A percentile compares a stretch with the other conserved stretches of the same genome.
phyloP scores from a whole-genome alignment of 2,888 invertebrate species.

The Dolichomitus sp. region DNA sequence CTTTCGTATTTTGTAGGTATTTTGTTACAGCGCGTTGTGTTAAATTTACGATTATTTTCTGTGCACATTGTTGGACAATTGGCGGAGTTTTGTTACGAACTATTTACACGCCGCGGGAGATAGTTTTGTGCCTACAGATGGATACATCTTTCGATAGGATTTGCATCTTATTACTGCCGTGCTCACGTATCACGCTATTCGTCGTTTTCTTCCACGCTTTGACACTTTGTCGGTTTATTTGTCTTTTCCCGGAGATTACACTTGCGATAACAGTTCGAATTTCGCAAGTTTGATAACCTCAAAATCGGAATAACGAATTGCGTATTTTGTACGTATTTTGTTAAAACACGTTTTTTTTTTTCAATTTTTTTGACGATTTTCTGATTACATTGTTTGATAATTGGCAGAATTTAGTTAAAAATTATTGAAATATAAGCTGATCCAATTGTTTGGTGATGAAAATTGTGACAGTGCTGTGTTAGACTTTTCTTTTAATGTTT shows the following conservation, averaged over 20 bases:
- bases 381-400: not conserved
- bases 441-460: not conserved
- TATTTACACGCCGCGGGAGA: not conserved
- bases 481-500: not conserved
- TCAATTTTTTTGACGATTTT: not conserved
- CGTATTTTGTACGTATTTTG: not conserved
- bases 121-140: conserved; percentile 24
- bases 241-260: not conserved
- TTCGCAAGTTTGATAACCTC: not conserved
- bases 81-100: too few relatives aligned
- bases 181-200: not conserved
- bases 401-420: not conserved
- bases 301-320: not conserved
- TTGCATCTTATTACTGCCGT: not conserved
- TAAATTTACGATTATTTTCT: too few relatives aligned
- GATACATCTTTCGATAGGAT: conserved; percentile 6
- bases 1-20: too few relatives aligned
- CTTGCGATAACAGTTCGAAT: not conserved
- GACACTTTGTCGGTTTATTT: not conserved
- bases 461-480: not conserved
- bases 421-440: not conserved
- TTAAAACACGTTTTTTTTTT: not conserved
- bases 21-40: too few relatives aligned
- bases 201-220: not conserved
- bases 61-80: too few relatives aligned